A percentile compares a stretch with the other conserved stretches of the same genome.
Conservation (phyloP, 2,888 invertebrate species). For the Pyrrhia umbra region DNA sequence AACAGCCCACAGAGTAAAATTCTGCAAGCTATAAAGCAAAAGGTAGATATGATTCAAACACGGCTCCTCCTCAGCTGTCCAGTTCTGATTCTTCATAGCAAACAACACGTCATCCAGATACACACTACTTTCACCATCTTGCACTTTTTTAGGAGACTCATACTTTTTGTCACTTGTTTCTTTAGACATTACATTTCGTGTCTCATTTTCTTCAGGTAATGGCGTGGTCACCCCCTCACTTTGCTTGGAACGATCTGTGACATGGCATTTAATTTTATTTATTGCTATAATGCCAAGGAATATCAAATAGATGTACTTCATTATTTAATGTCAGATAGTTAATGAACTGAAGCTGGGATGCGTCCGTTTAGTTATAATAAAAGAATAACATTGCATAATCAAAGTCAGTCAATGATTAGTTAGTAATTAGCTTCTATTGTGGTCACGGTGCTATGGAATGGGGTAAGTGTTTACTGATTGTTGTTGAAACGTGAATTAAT, state of each 20-base stretch:
- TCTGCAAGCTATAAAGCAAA: conserved; percentile 82
- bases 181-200: conserved; percentile 44
- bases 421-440: conserved; percentile 66
- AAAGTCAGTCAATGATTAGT: conserved; percentile 66
- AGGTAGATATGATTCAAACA: conserved; percentile 79
- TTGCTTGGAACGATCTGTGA: conserved; percentile 61
- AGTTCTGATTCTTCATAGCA: conserved; percentile 78
- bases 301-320: conserved; percentile 67
- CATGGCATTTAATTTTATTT: conserved; percentile 59
- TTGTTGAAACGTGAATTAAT: conserved; percentile 6
- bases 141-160: conserved; percentile 55
- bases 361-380: conserved; percentile 71
- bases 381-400: conserved; percentile 71
- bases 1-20: conserved; percentile 90
- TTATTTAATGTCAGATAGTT: conserved; percentile 55
- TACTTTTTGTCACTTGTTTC: conserved; percentile 51
- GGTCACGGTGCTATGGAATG: conserved; percentile 31
- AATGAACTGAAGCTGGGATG: conserved; percentile 68
- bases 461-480: conserved; percentile 30
- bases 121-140: conserved; percentile 66
- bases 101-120: conserved; percentile 84
- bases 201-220: conserved; percentile 43
- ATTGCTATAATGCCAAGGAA: conserved; percentile 49
- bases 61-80: conserved; percentile 77
- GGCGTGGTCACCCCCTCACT: conserved; percentile 26